A percentile compares a stretch with the other conserved stretches of the same genome.
Evolutionary conservation across 2,888 invertebrate species (phyloP).

Genomic region (Petrolisthes manimaculis): DNA sequence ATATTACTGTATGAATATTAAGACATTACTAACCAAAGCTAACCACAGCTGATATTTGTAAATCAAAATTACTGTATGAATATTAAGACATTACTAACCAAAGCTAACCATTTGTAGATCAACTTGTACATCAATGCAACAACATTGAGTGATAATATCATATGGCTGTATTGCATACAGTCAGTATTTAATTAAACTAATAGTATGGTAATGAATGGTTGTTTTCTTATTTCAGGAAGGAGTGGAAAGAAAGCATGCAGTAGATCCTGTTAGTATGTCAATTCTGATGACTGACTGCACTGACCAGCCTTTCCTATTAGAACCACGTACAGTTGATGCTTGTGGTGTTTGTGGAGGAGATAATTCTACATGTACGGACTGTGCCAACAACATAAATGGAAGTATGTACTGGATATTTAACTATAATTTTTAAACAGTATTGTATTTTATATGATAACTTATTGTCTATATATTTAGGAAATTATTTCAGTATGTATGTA

Average conservation of each 20-base stretch:
- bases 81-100: too few species aligned
- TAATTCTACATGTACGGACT: slow-evolving; percentile 46
- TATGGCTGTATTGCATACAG: too few species aligned
- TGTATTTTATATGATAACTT: not conserved
- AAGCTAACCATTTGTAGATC: too few species aligned
- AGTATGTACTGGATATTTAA: slow-evolving; percentile 26
- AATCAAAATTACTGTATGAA: too few species aligned
- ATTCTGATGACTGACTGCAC: slow-evolving; percentile 46
- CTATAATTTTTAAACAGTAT: not conserved
- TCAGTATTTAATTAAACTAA: not conserved
- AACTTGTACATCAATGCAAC: too few species aligned
- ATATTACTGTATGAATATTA: too few species aligned
- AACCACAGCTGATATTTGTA: too few species aligned
- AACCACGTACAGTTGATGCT: slow-evolving; percentile 22
- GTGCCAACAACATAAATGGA: slow-evolving; percentile 40
- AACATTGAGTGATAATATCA: too few species aligned
- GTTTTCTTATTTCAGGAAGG: slow-evolving; percentile 6
- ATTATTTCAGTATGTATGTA: not conserved
- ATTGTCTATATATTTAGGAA: not conserved
- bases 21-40: too few species aligned
- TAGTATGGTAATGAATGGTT: not conserved
- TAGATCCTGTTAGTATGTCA: slow-evolving; percentile 26
- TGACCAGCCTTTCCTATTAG: slow-evolving; percentile 17
- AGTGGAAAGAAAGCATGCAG: slow-evolving; percentile 6
- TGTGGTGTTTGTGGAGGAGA: slow-evolving; percentile 55